These are phyloP conservation scores for Cebus imitator DNA, from an alignment of 2,113 vertebrate genomes.

Conservation along the genomic window DNA sequence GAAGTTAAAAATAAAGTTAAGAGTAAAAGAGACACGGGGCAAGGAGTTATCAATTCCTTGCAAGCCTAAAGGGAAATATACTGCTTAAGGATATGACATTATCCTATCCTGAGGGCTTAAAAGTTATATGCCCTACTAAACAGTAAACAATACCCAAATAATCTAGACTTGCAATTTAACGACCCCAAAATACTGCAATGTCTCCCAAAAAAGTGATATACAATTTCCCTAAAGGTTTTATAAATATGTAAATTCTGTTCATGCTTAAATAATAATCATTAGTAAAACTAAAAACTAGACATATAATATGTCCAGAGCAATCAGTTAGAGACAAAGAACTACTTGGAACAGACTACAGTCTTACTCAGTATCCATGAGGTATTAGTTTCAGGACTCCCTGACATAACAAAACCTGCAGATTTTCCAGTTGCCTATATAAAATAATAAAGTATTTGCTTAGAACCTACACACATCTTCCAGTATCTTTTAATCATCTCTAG, in stretches of 20 bases:
- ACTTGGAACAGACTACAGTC: not conserved
- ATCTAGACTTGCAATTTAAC: not conserved
- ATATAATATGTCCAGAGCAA: not conserved
- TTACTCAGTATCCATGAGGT: too few species aligned
- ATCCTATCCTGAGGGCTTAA: not conserved
- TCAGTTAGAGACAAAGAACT: not conserved
- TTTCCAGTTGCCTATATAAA: too few species aligned
- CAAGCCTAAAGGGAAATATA: not conserved
- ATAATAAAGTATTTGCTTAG: too few species aligned
- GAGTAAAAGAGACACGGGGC: not conserved
- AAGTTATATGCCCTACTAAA: not conserved
- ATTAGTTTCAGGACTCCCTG: too few species aligned
- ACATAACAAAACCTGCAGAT: too few species aligned
- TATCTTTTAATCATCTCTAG: too few species aligned
- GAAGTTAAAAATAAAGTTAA: not conserved
- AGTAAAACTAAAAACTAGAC: slow-evolving; percentile 26
- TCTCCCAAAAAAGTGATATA: not conserved
- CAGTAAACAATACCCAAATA: not conserved
- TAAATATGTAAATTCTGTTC: not conserved
- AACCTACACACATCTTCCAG: too few species aligned
- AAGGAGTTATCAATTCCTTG: not conserved
- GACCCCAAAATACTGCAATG: not conserved
- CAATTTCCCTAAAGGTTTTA: not conserved
- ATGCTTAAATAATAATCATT: slow-evolving; percentile 5
- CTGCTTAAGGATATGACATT: not conserved